phyloP scores from a whole-genome alignment of 2,797 vertebrate genomes.

The Phaenicophaeus curvirostris region DNA sequence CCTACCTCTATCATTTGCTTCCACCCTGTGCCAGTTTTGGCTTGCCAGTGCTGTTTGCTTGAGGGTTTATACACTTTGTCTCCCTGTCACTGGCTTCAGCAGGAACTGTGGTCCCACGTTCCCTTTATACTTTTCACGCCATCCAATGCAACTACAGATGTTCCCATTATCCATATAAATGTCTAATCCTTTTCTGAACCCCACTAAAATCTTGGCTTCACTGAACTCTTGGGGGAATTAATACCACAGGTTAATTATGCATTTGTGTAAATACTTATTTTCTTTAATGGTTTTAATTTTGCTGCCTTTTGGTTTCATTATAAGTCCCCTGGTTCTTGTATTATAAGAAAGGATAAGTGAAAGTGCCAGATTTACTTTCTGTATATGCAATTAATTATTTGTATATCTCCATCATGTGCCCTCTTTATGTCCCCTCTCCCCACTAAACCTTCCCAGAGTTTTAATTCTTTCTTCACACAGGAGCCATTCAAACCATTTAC shows the following conservation, averaged over 20 bases:
- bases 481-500: constrained; percentile 51
- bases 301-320: constrained; percentile 18
- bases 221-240: background rate
- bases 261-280: constrained; percentile 66
- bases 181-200: constrained; percentile 2
- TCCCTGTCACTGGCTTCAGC: background rate
- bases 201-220: constrained; percentile 13
- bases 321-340: constrained; percentile 44
- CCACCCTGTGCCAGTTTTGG: background rate
- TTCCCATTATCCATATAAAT: constrained; percentile 2
- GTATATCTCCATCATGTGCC: constrained; percentile 35
- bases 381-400: constrained; percentile 29
- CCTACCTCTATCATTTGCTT: background rate
- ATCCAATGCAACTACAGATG: background rate
- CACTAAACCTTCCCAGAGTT: constrained; percentile 35
- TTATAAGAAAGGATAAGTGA: background rate
- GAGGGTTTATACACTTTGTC: background rate
- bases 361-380: constrained; percentile 58
- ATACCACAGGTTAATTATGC: constrained; percentile 57
- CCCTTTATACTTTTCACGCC: background rate
- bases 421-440: constrained; percentile 44
- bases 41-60: background rate
- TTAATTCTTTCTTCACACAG: constrained; percentile 46
- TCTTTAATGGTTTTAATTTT: constrained; percentile 49
- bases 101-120: accelerated